Base-by-base conservation (phyloP, 2,797 vertebrate genomes). In the Zenarchopterus dispar region DNA sequence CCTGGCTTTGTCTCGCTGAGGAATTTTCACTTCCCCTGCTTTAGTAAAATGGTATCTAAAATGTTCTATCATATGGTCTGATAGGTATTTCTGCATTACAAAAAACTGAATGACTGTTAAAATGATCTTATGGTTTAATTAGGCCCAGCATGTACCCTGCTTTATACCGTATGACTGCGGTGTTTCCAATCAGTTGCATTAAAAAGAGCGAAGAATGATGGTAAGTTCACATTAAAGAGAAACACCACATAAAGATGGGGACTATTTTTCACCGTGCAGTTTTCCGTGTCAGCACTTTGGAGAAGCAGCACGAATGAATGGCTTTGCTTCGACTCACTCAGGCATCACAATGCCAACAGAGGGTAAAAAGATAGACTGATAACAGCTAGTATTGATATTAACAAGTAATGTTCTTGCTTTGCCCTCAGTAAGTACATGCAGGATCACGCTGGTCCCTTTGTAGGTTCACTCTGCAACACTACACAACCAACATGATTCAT, bases 401-500 rank as follows among this genome's bases (percentile, higher is more conserved):
- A 78, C 47, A 81, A 84, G 73, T 53, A 84, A 92, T 93, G 91
- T 92, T 91, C 84, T 88, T 89, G 82, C 87, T 88, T 90, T 73
- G 67, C 54, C 50, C 59, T 71, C 61, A 51, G 11, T 81, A 67
- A 26, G 26, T 93, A 56, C 24, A 53, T 49, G 26, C 45, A 22
- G 42, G 19, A 52, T 54, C 22, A 39, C 5, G 2, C 54, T 49
- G 31, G 22, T 49, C 33, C 23, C 22, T 42, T 52, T 79, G 28
- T 45, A 39, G 62, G 52, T 46, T 41, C 6, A 1, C 26, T 21
- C 42, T 49, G 43, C 56, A 62, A 75, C 50, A 53, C 33, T 36
- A 10, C 9, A 36, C 9, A 11, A 39, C 15, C 36, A 15, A 39
- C 13, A 39, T 16, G 4, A 39, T 39, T 39, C 5, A 39, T 8